Conservation (phyloP, 23 tunicate species). For the Diplosoma virens region DNA sequence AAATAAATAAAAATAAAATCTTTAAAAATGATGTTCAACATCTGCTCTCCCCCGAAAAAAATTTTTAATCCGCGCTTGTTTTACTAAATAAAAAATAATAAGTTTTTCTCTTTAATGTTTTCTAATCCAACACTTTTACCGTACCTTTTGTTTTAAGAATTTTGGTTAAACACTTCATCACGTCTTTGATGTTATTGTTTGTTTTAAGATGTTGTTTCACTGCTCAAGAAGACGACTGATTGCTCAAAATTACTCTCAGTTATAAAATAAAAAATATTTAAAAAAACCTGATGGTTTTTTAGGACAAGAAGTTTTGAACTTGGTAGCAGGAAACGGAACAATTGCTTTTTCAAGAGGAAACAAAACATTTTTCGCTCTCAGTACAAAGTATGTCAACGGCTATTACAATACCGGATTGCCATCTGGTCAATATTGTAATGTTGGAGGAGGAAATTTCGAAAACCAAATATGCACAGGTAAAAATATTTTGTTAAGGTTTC, state of each 20-base stretch:
- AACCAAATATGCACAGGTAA: slow-evolving; percentile 16
- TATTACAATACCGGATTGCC: slow-evolving; percentile 65
- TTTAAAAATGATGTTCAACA: background rate
- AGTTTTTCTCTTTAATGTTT: too few species aligned
- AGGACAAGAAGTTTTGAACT: slow-evolving; percentile 52
- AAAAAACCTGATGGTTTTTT: background rate
- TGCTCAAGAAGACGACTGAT: background rate
- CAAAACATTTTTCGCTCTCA: slow-evolving; percentile 76
- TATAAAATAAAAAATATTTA: background rate
- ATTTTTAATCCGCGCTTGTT: too few species aligned
- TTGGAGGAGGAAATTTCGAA: slow-evolving; percentile 46
- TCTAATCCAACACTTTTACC: too few species aligned
- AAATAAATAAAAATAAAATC: background rate
- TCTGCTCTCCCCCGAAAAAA: too few species aligned
- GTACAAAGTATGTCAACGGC: slow-evolving; percentile 37
- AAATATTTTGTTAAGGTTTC: too few species aligned
- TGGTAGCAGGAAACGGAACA: slow-evolving; percentile 69
- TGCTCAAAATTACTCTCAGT: background rate
- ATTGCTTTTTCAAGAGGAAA: too few species aligned
- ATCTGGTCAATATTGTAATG: slow-evolving; percentile 79
- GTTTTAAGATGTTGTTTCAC: too few species aligned
- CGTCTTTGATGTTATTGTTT: too few species aligned
- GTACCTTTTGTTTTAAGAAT: too few species aligned
- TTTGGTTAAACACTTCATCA: too few species aligned
- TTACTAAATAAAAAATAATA: too few species aligned